Conservation (phyloP, 2,888 invertebrate species). For the Panorpa germanica region DNA sequence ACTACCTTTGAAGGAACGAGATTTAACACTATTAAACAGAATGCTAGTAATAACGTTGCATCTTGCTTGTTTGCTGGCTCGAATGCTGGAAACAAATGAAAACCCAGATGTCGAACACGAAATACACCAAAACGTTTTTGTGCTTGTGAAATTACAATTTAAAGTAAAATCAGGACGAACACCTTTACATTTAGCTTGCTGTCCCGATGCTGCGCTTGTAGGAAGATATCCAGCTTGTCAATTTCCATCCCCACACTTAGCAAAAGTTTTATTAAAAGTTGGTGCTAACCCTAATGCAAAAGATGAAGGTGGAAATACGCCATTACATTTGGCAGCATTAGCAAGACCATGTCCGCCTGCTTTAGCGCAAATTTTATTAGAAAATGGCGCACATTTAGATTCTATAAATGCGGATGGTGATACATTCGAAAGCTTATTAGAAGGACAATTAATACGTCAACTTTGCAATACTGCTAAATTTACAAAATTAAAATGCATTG, state of each 20-base stretch:
- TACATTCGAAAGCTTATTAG: constrained; percentile 51
- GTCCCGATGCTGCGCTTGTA: constrained; percentile 49
- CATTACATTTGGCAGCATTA: constrained; percentile 69
- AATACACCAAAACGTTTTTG: constrained; percentile 6
- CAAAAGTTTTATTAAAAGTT: constrained; percentile 55
- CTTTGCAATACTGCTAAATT: constrained; percentile 60
- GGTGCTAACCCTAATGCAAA: constrained; percentile 65
- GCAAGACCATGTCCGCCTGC: constrained; percentile 48
- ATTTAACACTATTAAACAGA: constrained; percentile 55
- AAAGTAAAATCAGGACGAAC: constrained; percentile 42
- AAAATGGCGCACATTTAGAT: constrained; percentile 47
- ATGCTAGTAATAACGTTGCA: constrained; percentile 75
- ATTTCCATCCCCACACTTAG: constrained; percentile 49
- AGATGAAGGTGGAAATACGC: constrained; percentile 73
- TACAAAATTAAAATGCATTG: constrained; percentile 68
- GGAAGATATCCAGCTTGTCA: constrained; percentile 49
- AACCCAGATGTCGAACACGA: not conserved
- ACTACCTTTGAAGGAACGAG: constrained; percentile 43
- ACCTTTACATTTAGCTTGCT: constrained; percentile 68
- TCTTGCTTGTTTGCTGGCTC: constrained; percentile 56
- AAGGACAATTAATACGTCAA: constrained; percentile 39
- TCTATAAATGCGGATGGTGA: constrained; percentile 57
- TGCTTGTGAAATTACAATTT: constrained; percentile 20
- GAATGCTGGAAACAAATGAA: too few species aligned
- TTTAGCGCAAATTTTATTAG: constrained; percentile 51